Percentiles rank a stretch among this genome's conserved stretches.
Evolutionary conservation across 2,113 vertebrate species (phyloP).

Genomic region (Carlito syrichta): DNA sequence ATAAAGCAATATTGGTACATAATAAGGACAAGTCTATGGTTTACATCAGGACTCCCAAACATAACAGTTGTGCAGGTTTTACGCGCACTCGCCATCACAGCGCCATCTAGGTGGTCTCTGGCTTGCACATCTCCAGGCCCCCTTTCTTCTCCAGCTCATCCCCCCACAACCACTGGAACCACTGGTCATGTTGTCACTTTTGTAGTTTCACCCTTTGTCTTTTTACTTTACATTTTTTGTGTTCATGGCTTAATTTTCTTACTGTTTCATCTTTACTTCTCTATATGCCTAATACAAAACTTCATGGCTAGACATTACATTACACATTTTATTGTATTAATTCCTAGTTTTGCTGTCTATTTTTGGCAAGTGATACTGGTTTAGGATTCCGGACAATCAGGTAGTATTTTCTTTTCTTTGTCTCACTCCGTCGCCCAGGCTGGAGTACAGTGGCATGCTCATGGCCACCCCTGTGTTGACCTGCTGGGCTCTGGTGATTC

Average conservation of each 20-base stretch:
- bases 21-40: not conserved
- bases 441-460: too few relatives aligned
- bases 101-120: not conserved
- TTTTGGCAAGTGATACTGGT: not conserved
- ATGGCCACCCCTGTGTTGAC: too few relatives aligned
- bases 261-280: not conserved
- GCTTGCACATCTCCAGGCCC: not conserved
- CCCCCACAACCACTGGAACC: not conserved
- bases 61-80: too few relatives aligned
- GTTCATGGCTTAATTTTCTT: not conserved
- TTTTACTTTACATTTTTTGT: not conserved
- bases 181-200: not conserved
- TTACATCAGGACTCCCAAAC: not conserved
- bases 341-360: not conserved
- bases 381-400: conserved; percentile 2
- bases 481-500: too few relatives aligned
- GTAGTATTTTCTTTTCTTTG: not conserved
- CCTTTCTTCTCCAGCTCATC: not conserved
- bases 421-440: too few relatives aligned
- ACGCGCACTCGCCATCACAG: too few relatives aligned
- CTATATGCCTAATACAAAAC: not conserved
- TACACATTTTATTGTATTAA: not conserved
- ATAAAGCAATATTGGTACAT: not conserved
- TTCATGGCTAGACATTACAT: not conserved
- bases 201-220: not conserved